Percentiles rank a stretch among this genome's conserved stretches.
Conservation (phyloP, 2,797 vertebrate species). For the Limnodromus scolopaceus region DNA sequence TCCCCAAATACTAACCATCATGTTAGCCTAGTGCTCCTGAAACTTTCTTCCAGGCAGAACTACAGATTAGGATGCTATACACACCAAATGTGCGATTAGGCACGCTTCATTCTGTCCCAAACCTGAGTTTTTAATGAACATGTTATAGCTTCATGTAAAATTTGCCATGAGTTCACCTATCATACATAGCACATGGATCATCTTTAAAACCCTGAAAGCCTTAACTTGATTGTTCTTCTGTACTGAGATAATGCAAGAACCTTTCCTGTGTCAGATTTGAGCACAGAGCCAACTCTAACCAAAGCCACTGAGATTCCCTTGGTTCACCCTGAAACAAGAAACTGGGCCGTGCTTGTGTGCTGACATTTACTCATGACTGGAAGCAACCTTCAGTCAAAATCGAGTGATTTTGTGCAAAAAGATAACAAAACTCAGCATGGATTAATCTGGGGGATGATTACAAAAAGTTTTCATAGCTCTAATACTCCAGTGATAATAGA, state of each 20-base stretch:
- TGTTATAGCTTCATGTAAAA: neutral
- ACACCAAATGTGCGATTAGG: neutral
- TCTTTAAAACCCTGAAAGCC: neutral
- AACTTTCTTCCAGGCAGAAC: neutral
- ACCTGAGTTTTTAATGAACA: neutral
- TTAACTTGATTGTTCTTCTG: neutral
- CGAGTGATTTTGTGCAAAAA: neutral
- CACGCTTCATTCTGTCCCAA: neutral
- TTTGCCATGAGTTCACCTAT: neutral
- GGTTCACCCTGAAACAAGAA: neutral
- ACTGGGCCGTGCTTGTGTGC: neutral
- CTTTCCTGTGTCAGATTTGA: neutral
- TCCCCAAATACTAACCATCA: neutral
- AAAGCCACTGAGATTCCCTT: neutral
- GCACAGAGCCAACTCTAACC: neutral
- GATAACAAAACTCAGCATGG: neutral
- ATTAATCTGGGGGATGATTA: neutral
- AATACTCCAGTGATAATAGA: neutral
- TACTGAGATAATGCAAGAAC: neutral
- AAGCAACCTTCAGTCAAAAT: neutral
- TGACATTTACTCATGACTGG: neutral
- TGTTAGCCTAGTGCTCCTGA: neutral
- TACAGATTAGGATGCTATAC: neutral
- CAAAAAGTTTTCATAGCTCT: neutral
- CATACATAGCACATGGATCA: accelerated